Percentiles rank a stretch among this genome's conserved stretches.
Evolutionary conservation across 1,140 invertebrate genomes (phyloP).

Genomic region (Harpegnathos saltator): DNA sequence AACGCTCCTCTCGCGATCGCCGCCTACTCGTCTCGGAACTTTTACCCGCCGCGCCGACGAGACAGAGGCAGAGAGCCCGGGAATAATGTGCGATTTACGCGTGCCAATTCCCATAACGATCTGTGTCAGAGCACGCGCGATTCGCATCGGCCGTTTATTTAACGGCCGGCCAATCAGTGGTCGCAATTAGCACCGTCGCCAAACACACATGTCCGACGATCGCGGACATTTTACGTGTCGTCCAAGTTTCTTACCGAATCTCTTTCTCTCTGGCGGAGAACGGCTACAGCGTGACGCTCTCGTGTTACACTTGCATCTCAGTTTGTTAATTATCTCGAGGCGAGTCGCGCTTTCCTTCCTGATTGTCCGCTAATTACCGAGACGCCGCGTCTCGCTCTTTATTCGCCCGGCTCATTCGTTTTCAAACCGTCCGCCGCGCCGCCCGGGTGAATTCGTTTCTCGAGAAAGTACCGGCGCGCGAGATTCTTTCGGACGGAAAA

Average conservation of each 20-base stretch:
- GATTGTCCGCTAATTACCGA: slow-evolving; percentile 5
- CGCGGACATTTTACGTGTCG: no score
- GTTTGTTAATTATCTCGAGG: not conserved
- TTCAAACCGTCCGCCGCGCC: no score
- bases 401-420: slow-evolving; percentile 24
- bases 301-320: not conserved
- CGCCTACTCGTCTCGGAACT: slow-evolving; percentile 34
- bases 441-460: slow-evolving; percentile 14
- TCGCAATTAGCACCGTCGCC: slow-evolving; percentile 31
- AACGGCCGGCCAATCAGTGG: slow-evolving; percentile 23
- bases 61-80: no score
- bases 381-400: slow-evolving; percentile 14
- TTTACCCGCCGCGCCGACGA: slow-evolving; percentile 25
- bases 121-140: slow-evolving; percentile 32
- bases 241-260: no score
- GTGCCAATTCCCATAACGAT: slow-evolving; percentile 59
- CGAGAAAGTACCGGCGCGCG: slow-evolving; percentile 21
- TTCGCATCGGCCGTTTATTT: slow-evolving; percentile 37
- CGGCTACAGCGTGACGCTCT: no score
- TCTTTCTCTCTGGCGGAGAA: no score
- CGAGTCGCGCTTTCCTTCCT: not conserved
- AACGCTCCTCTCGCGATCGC: slow-evolving; percentile 2
- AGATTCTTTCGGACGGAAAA: slow-evolving; percentile 50
- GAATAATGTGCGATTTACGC: slow-evolving; percentile 42
- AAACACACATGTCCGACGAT: not conserved